Base-by-base conservation (phyloP, 1,140 invertebrate species). In the Campoletis sonorensis region DNA sequence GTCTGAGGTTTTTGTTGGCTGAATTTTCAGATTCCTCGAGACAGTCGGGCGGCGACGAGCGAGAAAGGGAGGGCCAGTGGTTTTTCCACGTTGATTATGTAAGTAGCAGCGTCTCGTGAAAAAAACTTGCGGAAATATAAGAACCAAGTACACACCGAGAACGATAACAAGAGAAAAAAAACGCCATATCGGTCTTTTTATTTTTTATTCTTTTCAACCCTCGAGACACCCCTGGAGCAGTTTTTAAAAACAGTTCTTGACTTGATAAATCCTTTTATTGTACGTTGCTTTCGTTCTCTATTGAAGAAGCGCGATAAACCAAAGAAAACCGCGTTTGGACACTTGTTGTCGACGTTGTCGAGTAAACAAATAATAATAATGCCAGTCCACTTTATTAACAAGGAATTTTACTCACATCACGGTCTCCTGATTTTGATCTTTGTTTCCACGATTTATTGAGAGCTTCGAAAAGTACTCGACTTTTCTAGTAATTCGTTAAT, bases 1-100 rank as follows among this genome's bases (percentile, higher is more conserved):
- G 54, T 78, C 76, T 45, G 21, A n/a, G 54, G 30, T 61, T 64
- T 64, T 64, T 64, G 61, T 64, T 64, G 21, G n/a, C 61, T 64
- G n/a, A 64, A 23, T 64, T 64, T 64, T 13, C 10, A 64, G 61
- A 64, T 64, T 64, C 61, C 61, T 21, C 11, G 21, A 23, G 61
- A 26, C 61, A 2, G 23, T 64, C 7, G 61, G 23, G 23, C 23
- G 23, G 23, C 23, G 23, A 26, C 61, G 23, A 23, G 61, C n/a
- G 61, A 26, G 61, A 13, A 23, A 64, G 23, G 5, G 61, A 64
- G 61, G n/a, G 16, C 2, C 51, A 26, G 54, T 8, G 21, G 21
- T 58, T 23, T 23, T 58, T 64, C n/a, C 61, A 64, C 61, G 61
- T 10, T 64, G 3, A 1, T 54, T n/a, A 54, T 21, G 61, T 64